These are phyloP conservation scores for Lasioglossum malachurum DNA, from an alignment of 2,888 invertebrate genomes.

Conservation along the genomic window DNA sequence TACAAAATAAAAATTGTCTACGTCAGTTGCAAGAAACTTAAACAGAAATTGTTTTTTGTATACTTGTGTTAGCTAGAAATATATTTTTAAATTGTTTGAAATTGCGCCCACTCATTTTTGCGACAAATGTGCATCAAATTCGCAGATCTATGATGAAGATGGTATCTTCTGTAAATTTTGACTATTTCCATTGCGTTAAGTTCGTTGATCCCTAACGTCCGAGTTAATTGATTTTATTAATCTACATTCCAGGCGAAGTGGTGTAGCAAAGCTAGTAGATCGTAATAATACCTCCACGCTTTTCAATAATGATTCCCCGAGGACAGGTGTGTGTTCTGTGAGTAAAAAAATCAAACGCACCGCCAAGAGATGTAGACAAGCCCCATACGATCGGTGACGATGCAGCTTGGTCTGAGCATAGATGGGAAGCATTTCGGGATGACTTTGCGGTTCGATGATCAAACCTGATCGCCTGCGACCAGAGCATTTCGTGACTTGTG, in stretches of 20 bases:
- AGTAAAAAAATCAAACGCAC: conserved; percentile 64
- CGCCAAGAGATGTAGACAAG: conserved; percentile 61
- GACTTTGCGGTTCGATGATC: conserved; percentile 70
- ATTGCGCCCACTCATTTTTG: neutral
- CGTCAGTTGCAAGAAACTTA: no score
- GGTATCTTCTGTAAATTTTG: neutral
- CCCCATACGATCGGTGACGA: conserved; percentile 53
- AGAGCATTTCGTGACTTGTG: conserved; percentile 35
- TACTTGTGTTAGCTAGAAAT: no score
- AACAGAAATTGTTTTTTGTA: no score
- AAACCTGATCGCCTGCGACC: conserved; percentile 51
- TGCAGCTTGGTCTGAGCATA: conserved; percentile 67
- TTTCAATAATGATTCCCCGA: conserved; percentile 19
- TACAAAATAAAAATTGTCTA: no score
- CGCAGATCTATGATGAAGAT: neutral
- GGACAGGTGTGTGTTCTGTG: conserved; percentile 8
- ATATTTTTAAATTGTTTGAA: neutral
- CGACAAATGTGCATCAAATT: neutral
- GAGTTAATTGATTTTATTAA: neutral
- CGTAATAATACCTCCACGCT: neutral
- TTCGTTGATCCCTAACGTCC: neutral
- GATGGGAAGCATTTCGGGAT: conserved; percentile 58
- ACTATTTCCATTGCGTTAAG: neutral
- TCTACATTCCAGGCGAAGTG: neutral
- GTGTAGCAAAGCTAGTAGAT: neutral